Evolutionary conservation across 35 echinoderm and acorn worm genomes (phyloP), one percentile per base, ranked within the genome.

Genomic region (Eucidaris tribuloides): DNA sequence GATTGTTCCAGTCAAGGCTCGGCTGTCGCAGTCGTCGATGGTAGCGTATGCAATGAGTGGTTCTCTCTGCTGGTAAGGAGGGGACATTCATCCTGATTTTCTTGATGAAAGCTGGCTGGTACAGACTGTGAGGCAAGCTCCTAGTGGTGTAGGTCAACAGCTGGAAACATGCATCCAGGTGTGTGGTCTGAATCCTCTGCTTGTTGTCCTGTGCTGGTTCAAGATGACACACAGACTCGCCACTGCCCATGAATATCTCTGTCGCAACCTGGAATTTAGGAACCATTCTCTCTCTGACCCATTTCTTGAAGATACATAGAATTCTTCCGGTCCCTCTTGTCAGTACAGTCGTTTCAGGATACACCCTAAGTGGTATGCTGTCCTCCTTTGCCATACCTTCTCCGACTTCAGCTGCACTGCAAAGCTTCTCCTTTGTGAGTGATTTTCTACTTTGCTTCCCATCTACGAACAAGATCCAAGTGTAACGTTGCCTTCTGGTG

Each of bases 151-250:
- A 65, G 11, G 62, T 43, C 3, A 92, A 45, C 5, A 86, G 80
- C 43, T 97, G 94, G 46, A 97, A 92, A 42, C 89, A 85, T 14
- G 84, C 85, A 74, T 86, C 82, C 15, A 92, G 40, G 32, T 85
- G 71, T 35, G 94, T 89, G 13, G 87, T 92, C 3, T 81, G 72
- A 40, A 89, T 85, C 27, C 81, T 79, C 52, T 92, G 84, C 54
- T 92, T 92, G 82, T 74, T 87, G 46, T 78, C 68, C 77, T 79
- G 65, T 58, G 79, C 62, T 24, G 79, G 31, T 15, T 27, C 20
- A 48, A 92, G 65, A 49, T 71, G 81, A 4, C 45, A 85, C 14
- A 97, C 18, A 29, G 65, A 29, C 78, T 97, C 94, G 7, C 86
- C 85, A 45, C 89, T 83, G 32, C 94, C 94, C 28, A 86, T 27